Conservation (phyloP, 2,113 vertebrate genomes). For the Engystomops pustulosus region DNA sequence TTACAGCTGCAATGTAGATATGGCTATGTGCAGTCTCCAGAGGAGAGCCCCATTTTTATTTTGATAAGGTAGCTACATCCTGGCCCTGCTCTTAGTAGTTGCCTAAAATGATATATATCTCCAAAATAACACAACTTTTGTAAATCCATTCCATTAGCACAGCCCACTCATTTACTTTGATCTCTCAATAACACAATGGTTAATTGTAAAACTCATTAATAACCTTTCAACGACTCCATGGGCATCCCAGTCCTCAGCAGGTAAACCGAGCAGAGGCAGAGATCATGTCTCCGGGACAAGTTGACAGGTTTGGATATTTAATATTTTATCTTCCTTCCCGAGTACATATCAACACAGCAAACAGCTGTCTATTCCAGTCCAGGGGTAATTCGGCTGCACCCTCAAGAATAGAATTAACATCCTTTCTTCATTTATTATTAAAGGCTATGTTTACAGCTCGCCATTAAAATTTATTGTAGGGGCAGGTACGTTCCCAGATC, state of each 20-base stretch:
- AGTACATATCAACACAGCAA: constrained; percentile 7
- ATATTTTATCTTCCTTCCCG: constrained; percentile 36
- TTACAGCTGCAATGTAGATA: no score
- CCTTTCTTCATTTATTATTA: constrained; percentile 22
- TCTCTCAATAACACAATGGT: background rate
- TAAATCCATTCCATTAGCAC: background rate
- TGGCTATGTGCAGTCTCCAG: background rate
- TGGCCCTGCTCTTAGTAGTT: no score
- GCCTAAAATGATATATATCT: no score
- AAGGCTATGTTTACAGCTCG: background rate
- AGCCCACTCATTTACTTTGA: background rate
- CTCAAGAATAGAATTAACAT: background rate
- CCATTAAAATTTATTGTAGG: constrained; percentile 31
- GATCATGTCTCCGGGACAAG: constrained; percentile 5
- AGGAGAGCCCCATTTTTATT: background rate
- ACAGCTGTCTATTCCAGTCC: constrained; percentile 39
- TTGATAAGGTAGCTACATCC: background rate
- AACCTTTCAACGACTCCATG: background rate
- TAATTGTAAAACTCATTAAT: constrained; percentile 1
- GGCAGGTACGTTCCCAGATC: background rate
- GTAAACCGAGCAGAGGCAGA: background rate
- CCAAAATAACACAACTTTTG: no score
- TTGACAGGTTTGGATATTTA: constrained; percentile 28
- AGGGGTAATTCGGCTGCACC: constrained; percentile 25
- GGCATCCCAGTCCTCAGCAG: background rate